Conservation (phyloP, 2,113 vertebrate genomes). For the Uria lomvia region DNA sequence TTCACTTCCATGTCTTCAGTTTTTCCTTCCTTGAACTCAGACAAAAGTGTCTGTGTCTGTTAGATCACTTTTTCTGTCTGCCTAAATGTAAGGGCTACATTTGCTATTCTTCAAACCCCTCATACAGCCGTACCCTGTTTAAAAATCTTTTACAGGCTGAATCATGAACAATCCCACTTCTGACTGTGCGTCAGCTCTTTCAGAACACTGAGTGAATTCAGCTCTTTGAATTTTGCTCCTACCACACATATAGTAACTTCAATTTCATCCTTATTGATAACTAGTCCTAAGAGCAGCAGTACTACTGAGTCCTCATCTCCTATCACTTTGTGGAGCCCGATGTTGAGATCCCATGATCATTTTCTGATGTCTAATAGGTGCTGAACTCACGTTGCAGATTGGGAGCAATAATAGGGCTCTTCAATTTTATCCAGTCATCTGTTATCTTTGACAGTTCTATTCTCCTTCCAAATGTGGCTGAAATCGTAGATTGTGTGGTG, state of each 20-base stretch:
- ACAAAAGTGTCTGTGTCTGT: background rate
- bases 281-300: background rate
- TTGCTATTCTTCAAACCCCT: background rate
- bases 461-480: background rate
- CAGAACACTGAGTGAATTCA: background rate
- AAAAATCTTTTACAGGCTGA: background rate
- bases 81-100: background rate
- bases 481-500: background rate
- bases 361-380: background rate
- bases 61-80: background rate
- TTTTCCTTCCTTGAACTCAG: background rate
- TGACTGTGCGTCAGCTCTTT: background rate
- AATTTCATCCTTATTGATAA: background rate
- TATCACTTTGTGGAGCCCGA: background rate
- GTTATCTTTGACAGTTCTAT: background rate
- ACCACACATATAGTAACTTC: background rate
- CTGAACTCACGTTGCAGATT: background rate
- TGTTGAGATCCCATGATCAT: background rate
- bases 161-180: background rate
- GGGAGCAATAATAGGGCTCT: background rate
- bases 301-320: background rate
- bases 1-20: background rate
- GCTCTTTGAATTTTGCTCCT: background rate
- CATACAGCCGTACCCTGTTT: background rate
- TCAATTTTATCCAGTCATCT: background rate